Evolutionary conservation across 2,797 vertebrate species (phyloP).

Genomic region (Micrastur ruficollis): DNA sequence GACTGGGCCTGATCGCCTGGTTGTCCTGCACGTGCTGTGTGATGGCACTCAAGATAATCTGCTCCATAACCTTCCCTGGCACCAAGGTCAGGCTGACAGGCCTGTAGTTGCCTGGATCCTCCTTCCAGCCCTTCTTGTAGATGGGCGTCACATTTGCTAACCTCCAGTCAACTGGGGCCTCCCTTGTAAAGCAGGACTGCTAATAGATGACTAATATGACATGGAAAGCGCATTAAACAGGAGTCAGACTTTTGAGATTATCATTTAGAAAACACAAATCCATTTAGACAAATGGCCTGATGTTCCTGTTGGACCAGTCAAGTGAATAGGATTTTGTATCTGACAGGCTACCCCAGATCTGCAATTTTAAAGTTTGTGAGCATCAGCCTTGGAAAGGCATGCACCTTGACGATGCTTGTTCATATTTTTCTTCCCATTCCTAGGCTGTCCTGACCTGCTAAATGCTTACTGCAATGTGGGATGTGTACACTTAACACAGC

Average conservation of each 20-base stretch:
- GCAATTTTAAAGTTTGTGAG: neutral
- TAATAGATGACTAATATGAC: neutral
- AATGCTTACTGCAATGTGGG: neutral
- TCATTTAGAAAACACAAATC: neutral
- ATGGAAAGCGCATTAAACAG: neutral
- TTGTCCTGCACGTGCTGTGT: neutral
- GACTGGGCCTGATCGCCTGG: too few species aligned
- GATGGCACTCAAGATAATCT: neutral
- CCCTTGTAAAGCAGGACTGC: neutral
- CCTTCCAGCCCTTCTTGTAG: neutral
- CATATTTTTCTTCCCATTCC: neutral
- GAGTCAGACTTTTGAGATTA: neutral
- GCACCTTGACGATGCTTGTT: neutral
- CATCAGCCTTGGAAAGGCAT: neutral
- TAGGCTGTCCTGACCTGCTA: neutral
- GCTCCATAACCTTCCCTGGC: neutral
- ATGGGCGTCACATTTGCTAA: neutral
- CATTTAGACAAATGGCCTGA: neutral
- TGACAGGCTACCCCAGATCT: neutral
- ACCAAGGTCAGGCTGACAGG: neutral
- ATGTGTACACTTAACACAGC: neutral
- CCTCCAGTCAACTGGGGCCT: neutral
- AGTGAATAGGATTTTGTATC: neutral
- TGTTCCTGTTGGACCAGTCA: neutral
- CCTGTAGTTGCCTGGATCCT: neutral